A percentile compares a stretch with the other conserved stretches of the same genome.
phyloP scores from a whole-genome alignment of 30 jellyfish, hydroid and myxozoan species.

The Thelohanellus kitauei region DNA sequence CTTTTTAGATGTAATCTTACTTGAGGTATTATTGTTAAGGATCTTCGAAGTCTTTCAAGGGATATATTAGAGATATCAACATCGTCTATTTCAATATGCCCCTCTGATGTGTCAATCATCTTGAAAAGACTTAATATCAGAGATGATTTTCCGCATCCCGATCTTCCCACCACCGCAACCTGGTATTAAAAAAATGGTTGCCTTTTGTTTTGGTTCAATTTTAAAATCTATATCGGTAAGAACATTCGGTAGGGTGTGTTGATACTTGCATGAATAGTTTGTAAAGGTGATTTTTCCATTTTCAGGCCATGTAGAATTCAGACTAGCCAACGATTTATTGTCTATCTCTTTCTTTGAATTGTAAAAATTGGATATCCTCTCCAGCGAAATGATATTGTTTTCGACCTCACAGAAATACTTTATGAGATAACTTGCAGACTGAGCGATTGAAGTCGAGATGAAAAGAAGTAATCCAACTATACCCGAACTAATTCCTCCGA shows the following conservation, averaged over 20 bases:
- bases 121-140: constrained; percentile 36
- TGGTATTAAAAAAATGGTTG: constrained; percentile 3
- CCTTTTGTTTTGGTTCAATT: constrained; percentile 31
- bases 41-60: constrained; percentile 31
- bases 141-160: constrained; percentile 95
- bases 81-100: constrained; percentile 27
- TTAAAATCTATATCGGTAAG: constrained; percentile 14
- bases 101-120: constrained; percentile 53
- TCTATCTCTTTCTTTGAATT: neutral
- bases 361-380: constrained; percentile 23
- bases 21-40: constrained; percentile 72
- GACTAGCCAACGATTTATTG: neutral
- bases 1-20: constrained; percentile 13
- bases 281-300: constrained; percentile 25
- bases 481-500: neutral
- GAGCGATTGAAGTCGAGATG: constrained; percentile 18
- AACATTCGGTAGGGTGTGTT: constrained; percentile 24
- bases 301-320: constrained; percentile 24
- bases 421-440: constrained; percentile 53
- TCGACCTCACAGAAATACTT: constrained; percentile 79
- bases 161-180: constrained; percentile 89
- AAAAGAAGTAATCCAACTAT: neutral
- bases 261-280: constrained; percentile 31
- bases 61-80: constrained; percentile 31
- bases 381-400: constrained; percentile 68